A percentile compares a stretch with the other conserved stretches of the same genome.
Evolutionary conservation across 2,113 vertebrate species (phyloP).

Genomic region (pig (Sus scrofa)): DNA sequence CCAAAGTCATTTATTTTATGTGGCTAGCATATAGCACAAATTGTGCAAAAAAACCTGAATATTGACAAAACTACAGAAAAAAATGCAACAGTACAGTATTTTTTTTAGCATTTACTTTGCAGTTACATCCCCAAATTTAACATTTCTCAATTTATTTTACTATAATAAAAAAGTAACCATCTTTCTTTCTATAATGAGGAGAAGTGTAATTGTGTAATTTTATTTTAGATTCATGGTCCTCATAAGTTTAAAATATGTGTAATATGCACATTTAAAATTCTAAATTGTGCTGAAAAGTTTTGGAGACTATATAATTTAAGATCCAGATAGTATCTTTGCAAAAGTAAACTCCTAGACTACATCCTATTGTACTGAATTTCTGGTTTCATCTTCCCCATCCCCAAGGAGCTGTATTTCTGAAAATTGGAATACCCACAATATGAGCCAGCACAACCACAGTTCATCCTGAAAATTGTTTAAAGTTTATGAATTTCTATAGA

Average conservation of each 20-base stretch:
- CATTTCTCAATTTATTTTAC: background rate
- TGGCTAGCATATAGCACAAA: slow-evolving; percentile 37
- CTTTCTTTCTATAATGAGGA: background rate
- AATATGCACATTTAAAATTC: slow-evolving; percentile 1
- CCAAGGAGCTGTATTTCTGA: background rate
- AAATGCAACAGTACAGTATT: background rate
- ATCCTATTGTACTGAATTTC: background rate
- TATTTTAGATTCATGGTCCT: background rate
- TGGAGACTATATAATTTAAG: background rate
- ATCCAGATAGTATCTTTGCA: background rate
- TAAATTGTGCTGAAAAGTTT: background rate
- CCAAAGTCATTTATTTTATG: slow-evolving; percentile 62
- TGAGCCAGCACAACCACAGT: background rate
- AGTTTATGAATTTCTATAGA: background rate
- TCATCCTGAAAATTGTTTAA: background rate
- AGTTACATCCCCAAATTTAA: background rate
- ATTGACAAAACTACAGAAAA: slow-evolving; percentile 56
- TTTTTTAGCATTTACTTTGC: slow-evolving; percentile 61
- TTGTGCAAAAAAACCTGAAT: slow-evolving; percentile 25
- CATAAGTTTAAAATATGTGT: slow-evolving; percentile 1
- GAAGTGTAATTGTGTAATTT: slow-evolving; percentile 13
- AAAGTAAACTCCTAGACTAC: background rate
- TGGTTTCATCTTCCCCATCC: background rate
- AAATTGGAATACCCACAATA: background rate
- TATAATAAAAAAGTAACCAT: slow-evolving; percentile 11